Percentiles rank a stretch among this genome's conserved stretches.
phyloP scores from a whole-genome alignment of 35 echinoderm and acorn worm species.

The Holothuria glaberrima region DNA sequence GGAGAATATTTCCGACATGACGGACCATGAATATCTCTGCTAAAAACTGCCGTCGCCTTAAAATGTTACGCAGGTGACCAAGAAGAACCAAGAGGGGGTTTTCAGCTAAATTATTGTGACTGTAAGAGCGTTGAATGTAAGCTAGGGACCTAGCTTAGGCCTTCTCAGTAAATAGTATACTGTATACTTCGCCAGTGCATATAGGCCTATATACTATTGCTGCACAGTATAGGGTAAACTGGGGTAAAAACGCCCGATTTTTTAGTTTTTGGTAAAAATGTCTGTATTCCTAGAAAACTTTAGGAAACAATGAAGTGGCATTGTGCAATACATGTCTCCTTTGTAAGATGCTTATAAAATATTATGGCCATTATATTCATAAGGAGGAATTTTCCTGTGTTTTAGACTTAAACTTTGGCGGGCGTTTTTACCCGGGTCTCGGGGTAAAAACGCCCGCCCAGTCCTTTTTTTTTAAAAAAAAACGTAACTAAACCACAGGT shows the following conservation, averaged over 20 bases:
- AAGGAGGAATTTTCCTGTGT: background rate
- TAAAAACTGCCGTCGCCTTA: no score
- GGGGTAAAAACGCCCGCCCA: background rate
- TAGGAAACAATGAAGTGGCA: background rate
- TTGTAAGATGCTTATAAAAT: constrained; percentile 10
- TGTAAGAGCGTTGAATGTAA: no score
- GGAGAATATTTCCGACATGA: no score
- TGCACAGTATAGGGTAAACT: background rate
- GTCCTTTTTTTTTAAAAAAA: background rate
- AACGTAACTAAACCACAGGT: no score
- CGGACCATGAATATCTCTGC: no score
- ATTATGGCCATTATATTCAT: background rate
- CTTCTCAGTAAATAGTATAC: no score
- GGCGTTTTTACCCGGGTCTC: background rate
- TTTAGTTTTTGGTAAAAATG: background rate
- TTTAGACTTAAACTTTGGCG: background rate
- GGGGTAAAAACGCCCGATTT: background rate
- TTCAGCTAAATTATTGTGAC: no score
- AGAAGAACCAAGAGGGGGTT: no score
- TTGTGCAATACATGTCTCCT: constrained; percentile 3
- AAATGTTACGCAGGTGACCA: no score
- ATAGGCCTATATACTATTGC: no score
- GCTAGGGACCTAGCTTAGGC: no score
- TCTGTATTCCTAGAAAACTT: background rate
- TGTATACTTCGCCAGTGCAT: no score